Evolutionary conservation across 2,888 invertebrate genomes (phyloP).

Genomic region (Diaprepes abbreviatus): DNA sequence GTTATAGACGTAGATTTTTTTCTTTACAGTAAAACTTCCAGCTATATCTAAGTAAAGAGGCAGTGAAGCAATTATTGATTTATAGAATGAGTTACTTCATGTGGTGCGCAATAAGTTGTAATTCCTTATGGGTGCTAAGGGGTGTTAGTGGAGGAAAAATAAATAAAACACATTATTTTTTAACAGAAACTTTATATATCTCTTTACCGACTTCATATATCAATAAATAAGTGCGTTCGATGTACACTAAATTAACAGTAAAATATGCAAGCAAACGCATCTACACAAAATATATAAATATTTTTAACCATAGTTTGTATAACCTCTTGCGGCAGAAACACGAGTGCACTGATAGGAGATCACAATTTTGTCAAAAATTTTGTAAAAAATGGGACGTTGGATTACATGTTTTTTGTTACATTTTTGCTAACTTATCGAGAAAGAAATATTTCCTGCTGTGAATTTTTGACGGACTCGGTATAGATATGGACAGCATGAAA

Average conservation of each 20-base stretch:
- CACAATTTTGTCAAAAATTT: conserved; percentile 54
- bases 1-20: no score
- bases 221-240: conserved; percentile 66
- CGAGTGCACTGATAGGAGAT: conserved; percentile 62
- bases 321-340: conserved; percentile 58
- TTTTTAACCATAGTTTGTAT: conserved; percentile 57
- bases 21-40: no score
- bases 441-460: conserved; percentile 58
- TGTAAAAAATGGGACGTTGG: conserved; percentile 59
- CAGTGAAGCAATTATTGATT: no score
- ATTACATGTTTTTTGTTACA: conserved; percentile 39
- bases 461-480: conserved; percentile 61
- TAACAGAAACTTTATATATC: conserved; percentile 64
- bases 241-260: conserved; percentile 66
- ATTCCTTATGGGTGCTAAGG: no score
- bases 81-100: no score
- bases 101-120: no score
- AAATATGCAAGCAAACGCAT: conserved; percentile 67
- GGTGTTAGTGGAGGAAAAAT: no score
- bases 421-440: conserved; percentile 51
- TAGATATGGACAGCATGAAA: conserved; percentile 67
- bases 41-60: no score
- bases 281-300: conserved; percentile 66
- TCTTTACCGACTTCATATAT: conserved; percentile 60
- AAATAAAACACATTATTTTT: conserved; percentile 36